Percentiles rank a stretch among this genome's conserved stretches.
These are phyloP conservation scores for Ciona savignyi DNA, from an alignment of 23 tunicate genomes.

Conservation along the genomic window DNA sequence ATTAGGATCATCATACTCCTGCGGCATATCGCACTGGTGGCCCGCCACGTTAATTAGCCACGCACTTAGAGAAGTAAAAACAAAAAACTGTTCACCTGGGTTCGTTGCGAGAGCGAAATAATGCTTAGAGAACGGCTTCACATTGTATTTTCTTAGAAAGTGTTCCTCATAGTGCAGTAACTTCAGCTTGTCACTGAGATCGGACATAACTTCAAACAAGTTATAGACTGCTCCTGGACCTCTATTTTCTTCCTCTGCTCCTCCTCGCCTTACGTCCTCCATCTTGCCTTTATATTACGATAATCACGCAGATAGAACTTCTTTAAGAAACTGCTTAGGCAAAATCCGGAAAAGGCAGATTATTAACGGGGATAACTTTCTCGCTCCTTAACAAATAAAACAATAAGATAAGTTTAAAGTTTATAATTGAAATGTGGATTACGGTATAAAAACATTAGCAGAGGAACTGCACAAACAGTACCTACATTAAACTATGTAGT, in stretches of 20 bases:
- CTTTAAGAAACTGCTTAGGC: too few species aligned
- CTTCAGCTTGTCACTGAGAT: conserved; percentile 70
- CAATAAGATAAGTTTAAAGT: too few species aligned
- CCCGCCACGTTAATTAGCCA: conserved; percentile 88
- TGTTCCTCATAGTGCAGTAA: conserved; percentile 76
- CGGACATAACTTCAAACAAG: conserved; percentile 83
- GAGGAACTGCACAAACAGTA: too few species aligned
- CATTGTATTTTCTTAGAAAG: conserved; percentile 44
- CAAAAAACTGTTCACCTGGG: conserved; percentile 85
- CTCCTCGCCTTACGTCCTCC: conserved; percentile 46
- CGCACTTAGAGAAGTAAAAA: conserved; percentile 67
- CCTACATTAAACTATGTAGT: too few species aligned
- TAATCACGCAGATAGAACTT: too few species aligned
- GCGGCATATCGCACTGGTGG: conserved; percentile 73
- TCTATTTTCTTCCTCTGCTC: conserved; percentile 57
- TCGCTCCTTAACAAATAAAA: too few species aligned
- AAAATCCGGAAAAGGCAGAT: too few species aligned
- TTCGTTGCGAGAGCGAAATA: conserved; percentile 87
- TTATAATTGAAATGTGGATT: too few species aligned
- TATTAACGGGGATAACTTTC: too few species aligned
- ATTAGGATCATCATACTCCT: conserved; percentile 95
- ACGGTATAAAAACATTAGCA: too few species aligned
- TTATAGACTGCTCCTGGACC: conserved; percentile 78
- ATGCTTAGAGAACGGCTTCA: conserved; percentile 60
- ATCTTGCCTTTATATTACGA: too few species aligned